phyloP scores from a whole-genome alignment of 2,797 vertebrate species.

The Sebastes diploproa region DNA sequence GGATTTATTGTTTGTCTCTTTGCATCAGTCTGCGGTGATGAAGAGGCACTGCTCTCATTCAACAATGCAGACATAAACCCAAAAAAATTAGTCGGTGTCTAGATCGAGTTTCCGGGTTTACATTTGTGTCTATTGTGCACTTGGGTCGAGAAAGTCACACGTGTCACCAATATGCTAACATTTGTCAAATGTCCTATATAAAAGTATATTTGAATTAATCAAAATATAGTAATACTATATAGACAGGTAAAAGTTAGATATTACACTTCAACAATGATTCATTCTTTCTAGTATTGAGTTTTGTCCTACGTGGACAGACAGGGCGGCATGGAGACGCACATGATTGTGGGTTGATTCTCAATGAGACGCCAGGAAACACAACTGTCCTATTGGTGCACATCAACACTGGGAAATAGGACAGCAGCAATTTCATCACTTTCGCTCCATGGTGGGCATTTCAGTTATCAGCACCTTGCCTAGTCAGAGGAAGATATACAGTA shows the following conservation, averaged over 20 bases:
- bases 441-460: not conserved
- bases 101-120: not conserved
- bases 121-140: not conserved
- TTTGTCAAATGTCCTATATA: not conserved
- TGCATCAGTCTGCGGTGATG: conserved; percentile 6
- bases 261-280: not conserved
- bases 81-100: not conserved
- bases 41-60: conserved; percentile 5
- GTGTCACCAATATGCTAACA: not conserved
- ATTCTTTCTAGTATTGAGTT: not conserved
- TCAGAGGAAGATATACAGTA: not conserved
- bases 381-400: not conserved
- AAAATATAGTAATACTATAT: not conserved
- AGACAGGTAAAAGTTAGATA: not conserved
- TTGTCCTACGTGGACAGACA: not conserved
- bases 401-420: not conserved
- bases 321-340: not conserved
- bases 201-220: not conserved
- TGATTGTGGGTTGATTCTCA: not conserved
- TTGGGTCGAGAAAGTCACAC: not conserved
- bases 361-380: not conserved
- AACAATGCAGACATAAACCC: not conserved
- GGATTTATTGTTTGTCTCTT: conserved; percentile 36
- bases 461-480: not conserved
- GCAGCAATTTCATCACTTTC: not conserved